A percentile compares a stretch with the other conserved stretches of the same genome.
phyloP scores from a whole-genome alignment of 1,140 invertebrate species.

The Paracyclopina nana region DNA sequence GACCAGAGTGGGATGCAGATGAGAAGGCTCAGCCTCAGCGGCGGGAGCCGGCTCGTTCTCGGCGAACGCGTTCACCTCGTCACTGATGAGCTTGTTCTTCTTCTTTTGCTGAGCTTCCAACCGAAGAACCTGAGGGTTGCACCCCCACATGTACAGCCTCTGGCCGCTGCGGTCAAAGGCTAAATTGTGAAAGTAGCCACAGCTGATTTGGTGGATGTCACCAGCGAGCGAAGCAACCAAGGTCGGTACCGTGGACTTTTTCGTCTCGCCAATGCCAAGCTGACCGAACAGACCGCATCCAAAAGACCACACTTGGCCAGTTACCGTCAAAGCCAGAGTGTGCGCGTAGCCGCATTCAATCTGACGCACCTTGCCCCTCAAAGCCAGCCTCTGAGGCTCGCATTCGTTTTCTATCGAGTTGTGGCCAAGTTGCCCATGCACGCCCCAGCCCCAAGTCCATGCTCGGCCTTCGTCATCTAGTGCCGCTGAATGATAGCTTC shows the following conservation, averaged over 20 bases:
- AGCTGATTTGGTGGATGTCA: slow-evolving; percentile 40
- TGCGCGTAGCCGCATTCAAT: slow-evolving; percentile 46
- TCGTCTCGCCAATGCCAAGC: slow-evolving; percentile 26
- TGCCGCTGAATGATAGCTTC: slow-evolving; percentile 55
- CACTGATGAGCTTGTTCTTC: not conserved
- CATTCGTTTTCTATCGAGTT: slow-evolving; percentile 40
- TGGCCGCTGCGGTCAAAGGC: slow-evolving; percentile 42
- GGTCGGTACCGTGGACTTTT: slow-evolving; percentile 36
- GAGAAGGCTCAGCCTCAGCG: not conserved
- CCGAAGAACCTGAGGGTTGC: slow-evolving; percentile 48
- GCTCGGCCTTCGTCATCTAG: slow-evolving; percentile 39
- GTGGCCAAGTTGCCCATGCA: slow-evolving; percentile 61
- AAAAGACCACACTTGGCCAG: slow-evolving; percentile 29
- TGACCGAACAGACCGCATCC: slow-evolving; percentile 11
- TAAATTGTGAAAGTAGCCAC: slow-evolving; percentile 56
- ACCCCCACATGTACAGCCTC: slow-evolving; percentile 49
- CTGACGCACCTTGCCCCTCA: not conserved
- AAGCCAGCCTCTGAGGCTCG: slow-evolving; percentile 27
- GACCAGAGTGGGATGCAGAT: not conserved
- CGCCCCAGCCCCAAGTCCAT: slow-evolving; percentile 43
- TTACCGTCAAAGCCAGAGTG: slow-evolving; percentile 38
- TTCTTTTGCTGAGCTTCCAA: slow-evolving; percentile 41
- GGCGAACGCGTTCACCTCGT: not conserved
- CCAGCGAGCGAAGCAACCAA: slow-evolving; percentile 35
- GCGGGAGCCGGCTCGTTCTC: not conserved